Conservation (phyloP, 2,888 invertebrate genomes). For the Heliconius erato region DNA sequence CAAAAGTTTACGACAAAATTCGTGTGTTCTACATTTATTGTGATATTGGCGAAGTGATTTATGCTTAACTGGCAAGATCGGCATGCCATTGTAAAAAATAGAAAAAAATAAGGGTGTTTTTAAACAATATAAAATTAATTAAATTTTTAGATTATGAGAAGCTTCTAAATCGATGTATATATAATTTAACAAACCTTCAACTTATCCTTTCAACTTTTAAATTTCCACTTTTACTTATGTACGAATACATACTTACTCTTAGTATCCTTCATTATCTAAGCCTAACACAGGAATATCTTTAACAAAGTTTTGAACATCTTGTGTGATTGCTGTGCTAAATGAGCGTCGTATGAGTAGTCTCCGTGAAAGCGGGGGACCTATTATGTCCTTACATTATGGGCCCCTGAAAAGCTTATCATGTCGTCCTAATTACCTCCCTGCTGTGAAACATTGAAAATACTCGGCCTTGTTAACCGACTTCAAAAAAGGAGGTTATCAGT, state of each 20-base stretch:
- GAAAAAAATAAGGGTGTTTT: too few species aligned
- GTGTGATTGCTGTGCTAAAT: constrained; percentile 34
- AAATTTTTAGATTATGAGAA: too few species aligned
- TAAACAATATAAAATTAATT: too few species aligned
- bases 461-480: neutral
- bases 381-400: constrained; percentile 37
- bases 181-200: too few species aligned
- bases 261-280: neutral
- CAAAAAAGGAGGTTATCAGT: neutral
- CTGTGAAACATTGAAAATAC: constrained; percentile 27
- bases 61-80: too few species aligned
- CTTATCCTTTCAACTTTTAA: neutral
- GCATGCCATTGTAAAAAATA: too few species aligned
- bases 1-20: too few species aligned
- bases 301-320: constrained; percentile 41
- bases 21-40: too few species aligned
- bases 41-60: too few species aligned
- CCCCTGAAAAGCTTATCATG: constrained; percentile 40
- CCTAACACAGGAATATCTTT: constrained; percentile 25
- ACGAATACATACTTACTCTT: neutral
- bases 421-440: constrained; percentile 38
- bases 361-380: constrained; percentile 35
- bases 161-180: too few species aligned
- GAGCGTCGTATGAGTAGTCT: constrained; percentile 31
- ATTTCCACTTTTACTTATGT: neutral